Evolutionary conservation across 2,888 invertebrate genomes (phyloP).

Genomic region (Marronus borbonicus): DNA sequence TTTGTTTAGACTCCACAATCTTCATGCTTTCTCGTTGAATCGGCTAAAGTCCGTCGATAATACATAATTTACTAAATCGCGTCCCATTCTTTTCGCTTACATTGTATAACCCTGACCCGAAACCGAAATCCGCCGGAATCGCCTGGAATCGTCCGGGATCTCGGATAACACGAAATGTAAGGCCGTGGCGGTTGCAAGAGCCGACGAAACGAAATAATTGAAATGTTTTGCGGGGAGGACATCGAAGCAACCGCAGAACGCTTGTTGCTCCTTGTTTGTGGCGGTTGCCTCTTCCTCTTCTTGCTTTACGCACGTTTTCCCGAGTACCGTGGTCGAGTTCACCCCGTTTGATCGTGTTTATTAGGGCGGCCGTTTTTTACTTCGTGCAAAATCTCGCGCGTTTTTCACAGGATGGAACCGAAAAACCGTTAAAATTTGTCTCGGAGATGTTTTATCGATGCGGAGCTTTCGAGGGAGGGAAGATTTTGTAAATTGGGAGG

Average conservation of each 20-base stretch:
- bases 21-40: no score
- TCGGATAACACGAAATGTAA: constrained; percentile 15
- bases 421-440: no score
- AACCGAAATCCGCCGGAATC: not conserved
- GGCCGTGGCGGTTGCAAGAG: constrained; percentile 11
- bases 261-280: constrained; percentile 51
- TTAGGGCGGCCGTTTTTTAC: not conserved
- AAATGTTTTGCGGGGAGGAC: constrained; percentile 35
- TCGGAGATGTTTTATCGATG: no score
- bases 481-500: no score
- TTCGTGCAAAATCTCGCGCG: constrained; percentile 16
- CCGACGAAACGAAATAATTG: constrained; percentile 40
- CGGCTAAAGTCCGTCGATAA: no score
- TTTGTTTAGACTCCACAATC: no score
- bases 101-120: no score
- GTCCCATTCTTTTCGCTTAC: no score
- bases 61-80: no score
- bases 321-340: not conserved
- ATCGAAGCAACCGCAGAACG: constrained; percentile 33
- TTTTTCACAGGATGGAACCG: not conserved
- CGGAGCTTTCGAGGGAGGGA: no score
- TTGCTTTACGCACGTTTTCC: not conserved
- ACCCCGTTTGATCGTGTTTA: not conserved
- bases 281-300: constrained; percentile 28
- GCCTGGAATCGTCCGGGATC: constrained; percentile 1